phyloP scores from a whole-genome alignment of 2,113 vertebrate genomes.

The Narcine bancroftii region DNA sequence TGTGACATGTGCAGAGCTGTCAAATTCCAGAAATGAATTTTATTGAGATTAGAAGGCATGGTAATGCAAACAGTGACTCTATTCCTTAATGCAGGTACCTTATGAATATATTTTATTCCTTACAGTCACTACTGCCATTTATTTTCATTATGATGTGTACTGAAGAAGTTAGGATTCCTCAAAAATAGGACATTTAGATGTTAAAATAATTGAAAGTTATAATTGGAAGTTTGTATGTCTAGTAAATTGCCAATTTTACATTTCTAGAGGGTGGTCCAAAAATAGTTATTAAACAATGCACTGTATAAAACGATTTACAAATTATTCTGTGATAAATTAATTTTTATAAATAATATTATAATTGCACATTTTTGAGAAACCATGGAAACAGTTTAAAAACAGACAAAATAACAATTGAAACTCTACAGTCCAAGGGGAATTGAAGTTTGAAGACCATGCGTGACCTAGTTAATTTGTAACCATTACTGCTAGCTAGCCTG shows the following conservation, averaged over 20 bases:
- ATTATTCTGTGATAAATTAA: neutral
- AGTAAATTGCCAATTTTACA: neutral
- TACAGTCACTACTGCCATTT: neutral
- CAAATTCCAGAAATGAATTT: neutral
- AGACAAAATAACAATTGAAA: neutral
- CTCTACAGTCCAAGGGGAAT: neutral
- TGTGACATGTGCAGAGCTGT: neutral
- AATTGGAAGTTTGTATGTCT: neutral
- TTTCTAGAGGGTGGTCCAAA: neutral
- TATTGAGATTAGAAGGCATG: neutral
- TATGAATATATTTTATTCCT: neutral
- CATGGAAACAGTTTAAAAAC: neutral
- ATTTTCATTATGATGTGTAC: neutral
- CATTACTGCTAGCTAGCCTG: neutral
- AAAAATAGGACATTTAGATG: neutral
- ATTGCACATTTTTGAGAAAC: neutral
- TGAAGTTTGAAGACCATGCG: neutral
- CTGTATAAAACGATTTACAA: neutral
- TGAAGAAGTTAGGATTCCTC: neutral
- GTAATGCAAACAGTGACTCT: neutral
- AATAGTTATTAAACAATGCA: neutral
- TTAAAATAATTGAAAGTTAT: neutral
- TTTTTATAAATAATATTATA: neutral
- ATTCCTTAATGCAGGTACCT: neutral
- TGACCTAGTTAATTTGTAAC: conserved; percentile 1